A percentile compares a stretch with the other conserved stretches of the same genome.
These are phyloP conservation scores for Atherix ibis DNA, from an alignment of 2,888 invertebrate genomes.

Conservation along the genomic window DNA sequence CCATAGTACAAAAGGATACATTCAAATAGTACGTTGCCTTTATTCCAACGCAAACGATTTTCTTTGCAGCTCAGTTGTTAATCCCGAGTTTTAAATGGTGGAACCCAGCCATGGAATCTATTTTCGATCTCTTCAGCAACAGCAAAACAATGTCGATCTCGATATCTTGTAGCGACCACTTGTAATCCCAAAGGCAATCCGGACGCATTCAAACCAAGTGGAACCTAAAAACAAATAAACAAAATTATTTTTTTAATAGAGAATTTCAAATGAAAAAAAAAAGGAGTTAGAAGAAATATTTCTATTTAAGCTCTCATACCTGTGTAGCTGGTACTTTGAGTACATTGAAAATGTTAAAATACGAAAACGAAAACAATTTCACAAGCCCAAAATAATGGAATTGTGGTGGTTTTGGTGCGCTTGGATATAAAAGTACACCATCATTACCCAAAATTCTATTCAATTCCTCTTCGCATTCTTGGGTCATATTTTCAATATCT, in stretches of 20 bases:
- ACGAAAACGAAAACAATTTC: constrained; percentile 68
- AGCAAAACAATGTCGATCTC: constrained; percentile 75
- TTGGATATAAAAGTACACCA: constrained; percentile 72
- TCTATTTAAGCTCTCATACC: too few relatives aligned
- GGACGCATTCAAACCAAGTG: constrained; percentile 63
- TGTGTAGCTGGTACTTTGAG: constrained; percentile 69
- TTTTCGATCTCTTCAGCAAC: constrained; percentile 76
- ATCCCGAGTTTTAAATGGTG: too few relatives aligned
- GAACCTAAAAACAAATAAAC: constrained; percentile 33
- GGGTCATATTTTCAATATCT: constrained; percentile 46
- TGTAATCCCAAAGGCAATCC: constrained; percentile 82
- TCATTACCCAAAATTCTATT: constrained; percentile 52
- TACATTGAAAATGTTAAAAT: constrained; percentile 74
- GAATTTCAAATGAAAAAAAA: not conserved
- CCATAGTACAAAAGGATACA: too few relatives aligned
- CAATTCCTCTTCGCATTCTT: constrained; percentile 42
- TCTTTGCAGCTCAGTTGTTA: too few relatives aligned
- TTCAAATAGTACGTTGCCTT: too few relatives aligned
- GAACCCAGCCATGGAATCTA: constrained; percentile 80
- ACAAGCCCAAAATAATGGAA: constrained; percentile 66
- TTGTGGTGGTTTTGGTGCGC: constrained; percentile 61
- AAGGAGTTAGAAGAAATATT: too few relatives aligned
- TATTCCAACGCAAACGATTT: too few relatives aligned
- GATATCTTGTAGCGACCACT: constrained; percentile 64
- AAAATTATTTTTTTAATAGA: not conserved